A percentile compares a stretch with the other conserved stretches of the same genome.
Conservation (phyloP, 2,113 vertebrate species). For the Rhagologus leucostigma region DNA sequence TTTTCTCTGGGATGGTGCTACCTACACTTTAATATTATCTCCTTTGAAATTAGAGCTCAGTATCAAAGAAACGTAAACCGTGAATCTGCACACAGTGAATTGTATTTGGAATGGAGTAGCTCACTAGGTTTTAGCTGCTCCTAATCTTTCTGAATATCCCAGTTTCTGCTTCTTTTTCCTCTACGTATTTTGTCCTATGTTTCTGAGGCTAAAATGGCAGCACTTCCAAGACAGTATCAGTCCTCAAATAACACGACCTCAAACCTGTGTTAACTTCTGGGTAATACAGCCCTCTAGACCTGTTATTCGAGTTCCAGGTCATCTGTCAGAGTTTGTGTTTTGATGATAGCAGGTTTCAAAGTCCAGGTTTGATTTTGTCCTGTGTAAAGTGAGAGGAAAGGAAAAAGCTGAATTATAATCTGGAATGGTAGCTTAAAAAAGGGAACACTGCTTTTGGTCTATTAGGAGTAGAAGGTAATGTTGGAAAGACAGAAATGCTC, state of each 20-base stretch:
- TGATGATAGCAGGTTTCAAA: background rate
- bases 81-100: background rate
- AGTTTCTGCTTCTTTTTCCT: background rate
- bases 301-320: background rate
- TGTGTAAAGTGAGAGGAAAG: background rate
- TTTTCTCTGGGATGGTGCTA: background rate
- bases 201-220: background rate
- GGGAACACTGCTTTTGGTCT: background rate
- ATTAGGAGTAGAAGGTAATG: background rate
- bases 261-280: background rate
- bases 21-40: background rate
- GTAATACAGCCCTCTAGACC: background rate
- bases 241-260: background rate
- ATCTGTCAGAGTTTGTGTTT: background rate
- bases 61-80: background rate
- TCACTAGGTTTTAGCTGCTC: background rate
- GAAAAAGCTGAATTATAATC: background rate
- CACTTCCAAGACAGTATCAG: background rate
- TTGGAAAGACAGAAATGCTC: background rate
- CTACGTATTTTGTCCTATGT: background rate
- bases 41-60: background rate
- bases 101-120: background rate
- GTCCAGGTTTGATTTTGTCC: background rate
- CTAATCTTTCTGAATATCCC: background rate
- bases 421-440: background rate